Evolutionary conservation across 2,797 vertebrate genomes (phyloP).

Genomic region (Bufotes viridis): DNA sequence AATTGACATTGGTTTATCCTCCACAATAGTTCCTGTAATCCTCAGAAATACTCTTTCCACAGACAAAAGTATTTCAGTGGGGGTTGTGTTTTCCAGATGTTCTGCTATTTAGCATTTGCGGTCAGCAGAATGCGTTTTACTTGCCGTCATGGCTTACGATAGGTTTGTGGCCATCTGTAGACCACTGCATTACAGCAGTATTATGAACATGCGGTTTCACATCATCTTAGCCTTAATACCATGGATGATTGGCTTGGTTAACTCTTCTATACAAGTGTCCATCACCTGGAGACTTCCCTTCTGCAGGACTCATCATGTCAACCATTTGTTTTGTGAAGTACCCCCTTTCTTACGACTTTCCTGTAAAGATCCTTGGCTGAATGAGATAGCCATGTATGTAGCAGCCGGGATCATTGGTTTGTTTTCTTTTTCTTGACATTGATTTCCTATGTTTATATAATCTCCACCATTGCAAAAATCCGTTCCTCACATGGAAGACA

Average conservation of each 20-base stretch:
- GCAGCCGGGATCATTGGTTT: not conserved
- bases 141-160: slow-evolving; percentile 12
- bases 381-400: slow-evolving; percentile 21
- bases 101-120: not conserved
- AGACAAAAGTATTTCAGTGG: slow-evolving; percentile 35
- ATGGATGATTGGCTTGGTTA: slow-evolving; percentile 1
- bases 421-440: not conserved
- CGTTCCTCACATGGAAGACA: not conserved
- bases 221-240: not conserved
- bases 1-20: slow-evolving; percentile 47
- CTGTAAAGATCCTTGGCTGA: slow-evolving; percentile 12
- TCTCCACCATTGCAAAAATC: slow-evolving; percentile 26
- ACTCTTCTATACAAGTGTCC: not conserved
- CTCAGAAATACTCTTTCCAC: not conserved
- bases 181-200: slow-evolving; percentile 17
- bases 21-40: slow-evolving; percentile 18
- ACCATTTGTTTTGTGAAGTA: too few relatives aligned
- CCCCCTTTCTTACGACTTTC: slow-evolving; percentile 26
- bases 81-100: slow-evolving; percentile 15
- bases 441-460: slow-evolving; percentile 30
- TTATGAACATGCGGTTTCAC: not conserved
- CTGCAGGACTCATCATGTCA: not conserved
- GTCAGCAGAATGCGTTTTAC: not conserved
- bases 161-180: slow-evolving; percentile 24
- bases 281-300: slow-evolving; percentile 12